Evolutionary conservation across 2,797 vertebrate genomes (phyloP).

Genomic region (Heteromormyrus szaboi): DNA sequence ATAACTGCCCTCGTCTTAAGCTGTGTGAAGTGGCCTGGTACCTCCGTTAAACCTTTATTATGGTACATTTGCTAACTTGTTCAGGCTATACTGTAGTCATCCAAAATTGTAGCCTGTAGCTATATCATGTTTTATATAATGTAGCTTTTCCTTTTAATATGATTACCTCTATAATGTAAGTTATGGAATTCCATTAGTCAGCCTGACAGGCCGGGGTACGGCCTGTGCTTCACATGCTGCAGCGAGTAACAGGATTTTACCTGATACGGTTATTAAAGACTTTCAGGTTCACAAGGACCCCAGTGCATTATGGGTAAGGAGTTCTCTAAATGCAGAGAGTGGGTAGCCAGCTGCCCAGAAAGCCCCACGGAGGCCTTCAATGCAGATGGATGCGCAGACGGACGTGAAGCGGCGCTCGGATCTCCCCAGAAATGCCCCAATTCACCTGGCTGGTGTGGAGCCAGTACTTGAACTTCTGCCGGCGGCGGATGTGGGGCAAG

Average conservation of each 20-base stretch:
- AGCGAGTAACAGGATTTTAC: neutral
- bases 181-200: neutral
- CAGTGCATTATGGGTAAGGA: neutral
- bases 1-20: neutral
- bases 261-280: neutral
- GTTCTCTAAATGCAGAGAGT: neutral
- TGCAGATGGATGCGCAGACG: neutral
- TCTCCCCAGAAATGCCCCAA: neutral
- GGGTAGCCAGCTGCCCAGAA: too few species aligned
- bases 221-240: neutral
- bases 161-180: conserved; percentile 9
- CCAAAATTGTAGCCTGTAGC: conserved; percentile 4
- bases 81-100: neutral
- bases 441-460: conserved; percentile 85
- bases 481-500: conserved; percentile 72
- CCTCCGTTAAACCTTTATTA: neutral
- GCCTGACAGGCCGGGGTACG: neutral
- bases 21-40: neutral
- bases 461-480: conserved; percentile 80
- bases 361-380: neutral
- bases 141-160: conserved; percentile 9
- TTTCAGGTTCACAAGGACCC: neutral
- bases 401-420: neutral
- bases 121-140: neutral
- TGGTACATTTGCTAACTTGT: neutral